Base-by-base conservation (phyloP, 2,888 invertebrate genomes). In the Nomada ruficornis region DNA sequence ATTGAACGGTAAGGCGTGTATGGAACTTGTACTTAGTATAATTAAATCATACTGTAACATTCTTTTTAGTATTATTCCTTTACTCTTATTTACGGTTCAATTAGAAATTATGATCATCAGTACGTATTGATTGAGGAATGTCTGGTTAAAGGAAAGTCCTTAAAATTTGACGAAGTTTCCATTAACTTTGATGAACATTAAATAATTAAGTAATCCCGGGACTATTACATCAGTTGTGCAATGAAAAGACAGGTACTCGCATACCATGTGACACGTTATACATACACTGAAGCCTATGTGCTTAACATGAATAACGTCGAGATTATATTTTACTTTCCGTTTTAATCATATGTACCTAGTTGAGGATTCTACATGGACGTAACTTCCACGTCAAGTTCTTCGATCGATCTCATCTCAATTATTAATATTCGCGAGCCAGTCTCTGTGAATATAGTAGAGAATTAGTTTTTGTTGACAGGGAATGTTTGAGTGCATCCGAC, bases 201-300 rank as follows among this genome's bases (percentile, higher is more conserved):
- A 65, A 77, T 60, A 73, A 77, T 77, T 77, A 50, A 64, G 42
- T 29, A 26, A 4, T 42, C 36, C n/a, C 26, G 23, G 18, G 18
- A 18, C 64, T 60, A 20, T 64, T 72, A 13, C 36, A 20, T 55
- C 50, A 55, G 29, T 76, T 44, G 42, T 15, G 23, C 20, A 18
- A 15, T 20, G 29, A 47, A 63, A 42, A 50, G 44, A 23, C 62
- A 54, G 26, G 63, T 57, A 57, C 42, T 72, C 72, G 42, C 11
- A 9, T 47, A 15, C 47, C 20, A n/a, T 64, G 42, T 63, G 47
- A 67, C 11, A 67, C 15, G 15, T 2, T 29, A n/a, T 52, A 36
- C n/a, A 13, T 23, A 52, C 29, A 65, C 59, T 26, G 23, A 59
- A 42, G 10, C 23, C 29, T 13, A 18, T 15, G n/a, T 23, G 29